Base-by-base conservation (phyloP, 2,113 vertebrate species). In the Boulengeromyrus knoepffleri region DNA sequence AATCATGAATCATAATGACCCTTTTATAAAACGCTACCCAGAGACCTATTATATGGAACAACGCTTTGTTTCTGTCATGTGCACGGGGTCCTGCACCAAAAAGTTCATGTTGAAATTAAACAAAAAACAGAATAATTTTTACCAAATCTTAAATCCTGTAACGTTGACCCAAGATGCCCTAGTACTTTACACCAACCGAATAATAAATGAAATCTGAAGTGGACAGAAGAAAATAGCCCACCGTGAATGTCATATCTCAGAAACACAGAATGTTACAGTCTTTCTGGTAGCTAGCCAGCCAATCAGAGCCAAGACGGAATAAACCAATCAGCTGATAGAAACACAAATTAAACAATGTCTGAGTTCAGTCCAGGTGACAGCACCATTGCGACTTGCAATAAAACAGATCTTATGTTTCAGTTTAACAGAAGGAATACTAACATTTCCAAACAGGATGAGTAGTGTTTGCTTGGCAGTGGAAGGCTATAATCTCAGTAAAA, bases 321-420 rank as follows among this genome's bases (percentile, higher is more conserved):
- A 83, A 50, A 83, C 47, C n/a, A 89, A 84, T 89, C 27, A 19
- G 39, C 36, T 53, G 47, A 89, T 52, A 84, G 36, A 53, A 88
- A 87, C 8, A 13, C 36, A 85, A 85, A 50, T 87, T n/a, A 56
- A 83, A 47, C 47, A 36, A 31, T 52, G 83, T 9, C 46, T 1
- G 24, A 52, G 56, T 70, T 87, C 56, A 87, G 89, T 19, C 83
- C 58, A n/a, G 80, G 42, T 46, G 42, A 58, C n/a, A 70, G 58
- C 53, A 52, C 24, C 53, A 77, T 13, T 13, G 36, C 5, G 31
- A 17, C 1, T 39, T 39, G 36, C 70, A 80, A 80, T 80, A 42
- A 39, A 42, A 88, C 21, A n/a, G 49, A 46, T 52, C 17, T 31
- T 24, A 50, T 8, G 39, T 74, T 70, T 74, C 47, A 88, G 62